Evolutionary conservation across 2,113 vertebrate genomes (phyloP).

Genomic region (Anhinga anhinga): DNA sequence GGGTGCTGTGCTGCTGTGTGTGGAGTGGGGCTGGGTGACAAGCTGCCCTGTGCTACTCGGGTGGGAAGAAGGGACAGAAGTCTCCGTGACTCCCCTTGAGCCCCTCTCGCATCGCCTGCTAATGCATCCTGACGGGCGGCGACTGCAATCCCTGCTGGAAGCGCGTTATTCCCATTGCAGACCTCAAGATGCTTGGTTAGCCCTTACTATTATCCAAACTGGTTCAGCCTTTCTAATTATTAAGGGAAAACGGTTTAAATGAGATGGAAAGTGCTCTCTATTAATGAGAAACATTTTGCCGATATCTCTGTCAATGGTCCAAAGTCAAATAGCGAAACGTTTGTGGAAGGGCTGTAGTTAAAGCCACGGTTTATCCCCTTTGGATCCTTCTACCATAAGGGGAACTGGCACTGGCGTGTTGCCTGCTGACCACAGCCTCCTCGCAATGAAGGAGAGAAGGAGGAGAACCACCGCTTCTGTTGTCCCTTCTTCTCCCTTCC

Average conservation of each 20-base stretch:
- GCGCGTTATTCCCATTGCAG: not conserved
- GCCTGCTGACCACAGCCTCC: not conserved
- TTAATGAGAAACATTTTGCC: not conserved
- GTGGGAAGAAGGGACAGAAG: not conserved
- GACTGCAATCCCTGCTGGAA: not conserved
- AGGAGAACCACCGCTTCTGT: not conserved
- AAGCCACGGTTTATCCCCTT: not conserved
- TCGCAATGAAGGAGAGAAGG: not conserved
- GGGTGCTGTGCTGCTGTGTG: not conserved
- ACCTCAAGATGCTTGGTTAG: not conserved
- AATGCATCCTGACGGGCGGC: not conserved
- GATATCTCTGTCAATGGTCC: not conserved
- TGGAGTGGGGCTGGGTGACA: not conserved
- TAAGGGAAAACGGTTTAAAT: not conserved
- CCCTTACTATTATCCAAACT: not conserved
- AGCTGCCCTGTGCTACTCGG: not conserved
- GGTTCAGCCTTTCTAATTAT: not conserved
- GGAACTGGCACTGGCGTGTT: not conserved
- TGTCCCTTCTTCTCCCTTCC: not conserved
- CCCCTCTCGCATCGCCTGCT: rapidly evolving
- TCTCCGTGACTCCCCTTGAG: not conserved
- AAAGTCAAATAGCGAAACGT: not conserved
- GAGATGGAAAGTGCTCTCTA: not conserved
- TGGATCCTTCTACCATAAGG: not conserved
- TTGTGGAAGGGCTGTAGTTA: not conserved